Conservation (phyloP, 2,113 vertebrate genomes). For the Dissostichus mawsoni region DNA sequence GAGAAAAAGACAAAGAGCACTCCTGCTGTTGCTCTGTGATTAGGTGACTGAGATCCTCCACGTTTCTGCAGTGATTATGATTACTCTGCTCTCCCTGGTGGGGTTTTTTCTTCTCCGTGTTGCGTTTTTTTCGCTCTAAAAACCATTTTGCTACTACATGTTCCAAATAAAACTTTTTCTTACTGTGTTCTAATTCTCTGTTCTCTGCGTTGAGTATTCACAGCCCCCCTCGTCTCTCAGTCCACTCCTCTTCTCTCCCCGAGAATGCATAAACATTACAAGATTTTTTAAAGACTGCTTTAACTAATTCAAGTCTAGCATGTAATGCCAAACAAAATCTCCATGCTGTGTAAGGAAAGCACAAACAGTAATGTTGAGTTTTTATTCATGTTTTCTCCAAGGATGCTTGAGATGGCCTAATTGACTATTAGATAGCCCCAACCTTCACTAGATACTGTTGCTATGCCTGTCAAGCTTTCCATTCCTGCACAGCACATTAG, state of each 20-base stretch:
- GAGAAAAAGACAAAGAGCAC: conserved; percentile 33
- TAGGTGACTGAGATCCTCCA: conserved; percentile 55
- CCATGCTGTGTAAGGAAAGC: neutral
- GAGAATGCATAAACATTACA: conserved; percentile 22
- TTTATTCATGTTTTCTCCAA: neutral
- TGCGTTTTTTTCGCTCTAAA: conserved; percentile 2
- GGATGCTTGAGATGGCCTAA: neutral
- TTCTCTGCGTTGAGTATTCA: conserved; percentile 27
- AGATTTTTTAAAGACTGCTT: conserved; percentile 27
- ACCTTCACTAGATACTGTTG: neutral
- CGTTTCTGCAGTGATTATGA: conserved; percentile 53
- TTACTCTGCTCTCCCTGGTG: conserved; percentile 39
- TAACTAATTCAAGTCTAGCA: conserved; percentile 19
- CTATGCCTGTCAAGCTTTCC: neutral
- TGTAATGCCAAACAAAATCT: neutral
- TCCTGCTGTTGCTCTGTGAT: conserved; percentile 56
- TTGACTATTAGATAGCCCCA: neutral
- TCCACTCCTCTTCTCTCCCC: conserved; percentile 7
- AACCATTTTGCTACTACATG: conserved; percentile 17
- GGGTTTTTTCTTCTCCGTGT: neutral
- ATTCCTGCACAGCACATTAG: neutral
- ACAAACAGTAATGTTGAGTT: neutral
- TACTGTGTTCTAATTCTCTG: conserved; percentile 19
- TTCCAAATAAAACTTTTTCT: conserved; percentile 28
- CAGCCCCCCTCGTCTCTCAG: neutral